A percentile compares a stretch with the other conserved stretches of the same genome.
phyloP scores from a whole-genome alignment of 92 coral and sea anemone species.

The Palythoa caribaeorum region DNA sequence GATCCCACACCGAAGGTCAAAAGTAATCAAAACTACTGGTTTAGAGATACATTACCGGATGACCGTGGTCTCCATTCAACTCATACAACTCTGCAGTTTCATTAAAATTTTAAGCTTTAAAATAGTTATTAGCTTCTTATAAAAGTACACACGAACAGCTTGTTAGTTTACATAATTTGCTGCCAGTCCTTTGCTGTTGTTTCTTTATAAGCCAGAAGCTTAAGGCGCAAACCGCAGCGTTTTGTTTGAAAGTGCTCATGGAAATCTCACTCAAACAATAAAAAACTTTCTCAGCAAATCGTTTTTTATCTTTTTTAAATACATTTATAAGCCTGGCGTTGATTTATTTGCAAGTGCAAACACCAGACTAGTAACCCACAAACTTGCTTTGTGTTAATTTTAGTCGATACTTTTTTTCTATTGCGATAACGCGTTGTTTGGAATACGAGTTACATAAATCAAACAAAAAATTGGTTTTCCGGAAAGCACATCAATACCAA shows the following conservation, averaged over 20 bases:
- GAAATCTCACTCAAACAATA: background rate
- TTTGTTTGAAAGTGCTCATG: background rate
- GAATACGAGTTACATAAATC: slow-evolving; percentile 11
- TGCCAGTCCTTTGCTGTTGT: background rate
- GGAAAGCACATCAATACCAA: slow-evolving; percentile 34
- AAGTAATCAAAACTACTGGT: slow-evolving; percentile 32
- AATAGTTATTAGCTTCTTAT: slow-evolving; percentile 19
- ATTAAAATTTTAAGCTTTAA: slow-evolving; percentile 34
- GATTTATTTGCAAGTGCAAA: background rate
- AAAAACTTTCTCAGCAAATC: background rate
- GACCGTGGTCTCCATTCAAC: slow-evolving; percentile 3
- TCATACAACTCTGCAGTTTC: background rate
- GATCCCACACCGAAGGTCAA: background rate
- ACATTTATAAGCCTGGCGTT: background rate
- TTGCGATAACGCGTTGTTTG: background rate
- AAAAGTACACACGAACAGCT: background rate
- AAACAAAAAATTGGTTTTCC: slow-evolving; percentile 26
- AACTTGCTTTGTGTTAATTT: background rate
- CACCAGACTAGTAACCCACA: background rate
- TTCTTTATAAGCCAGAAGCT: background rate
- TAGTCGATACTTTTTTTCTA: slow-evolving; percentile 8
- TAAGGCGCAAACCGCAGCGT: background rate
- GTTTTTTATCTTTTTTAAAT: background rate
- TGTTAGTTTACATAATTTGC: background rate
- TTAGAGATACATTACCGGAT: slow-evolving; percentile 15